Evolutionary conservation across 2,888 invertebrate species (phyloP).

Genomic region (Diarsia dahlii): DNA sequence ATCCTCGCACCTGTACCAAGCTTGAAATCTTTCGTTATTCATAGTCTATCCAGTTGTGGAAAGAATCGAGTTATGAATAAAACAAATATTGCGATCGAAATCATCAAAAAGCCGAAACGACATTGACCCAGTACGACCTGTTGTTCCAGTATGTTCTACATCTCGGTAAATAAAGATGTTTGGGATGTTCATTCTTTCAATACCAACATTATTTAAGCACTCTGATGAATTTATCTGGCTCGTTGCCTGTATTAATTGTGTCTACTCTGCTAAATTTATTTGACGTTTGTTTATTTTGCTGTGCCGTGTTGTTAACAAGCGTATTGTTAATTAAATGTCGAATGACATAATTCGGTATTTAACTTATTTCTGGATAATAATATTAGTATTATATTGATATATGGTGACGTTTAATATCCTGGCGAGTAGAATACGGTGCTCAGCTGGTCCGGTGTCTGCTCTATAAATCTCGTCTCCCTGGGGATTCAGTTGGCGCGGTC

Average conservation of each 20-base stretch:
- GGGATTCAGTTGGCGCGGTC: conserved; percentile 52
- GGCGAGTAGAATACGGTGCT: conserved; percentile 40
- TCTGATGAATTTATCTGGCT: conserved; percentile 39
- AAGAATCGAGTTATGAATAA: conserved; percentile 35
- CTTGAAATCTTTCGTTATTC: conserved; percentile 48
- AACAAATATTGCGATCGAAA: conserved; percentile 20
- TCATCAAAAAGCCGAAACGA: conserved; percentile 11
- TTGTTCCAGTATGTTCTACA: neutral
- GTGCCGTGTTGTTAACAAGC: conserved; percentile 10
- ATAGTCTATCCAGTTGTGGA: conserved; percentile 36
- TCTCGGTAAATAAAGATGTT: conserved; percentile 25
- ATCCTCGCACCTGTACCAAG: conserved; percentile 52
- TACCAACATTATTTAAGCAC: conserved; percentile 36
- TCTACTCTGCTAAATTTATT: conserved; percentile 32
- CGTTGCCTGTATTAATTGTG: conserved; percentile 34
- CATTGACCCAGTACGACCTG: conserved; percentile 33
- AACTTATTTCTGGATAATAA: conserved; percentile 17
- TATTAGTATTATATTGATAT: conserved; percentile 53
- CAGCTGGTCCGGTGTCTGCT: conserved; percentile 46
- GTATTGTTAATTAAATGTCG: conserved; percentile 6
- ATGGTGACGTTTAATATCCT: conserved; percentile 67
- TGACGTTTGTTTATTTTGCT: conserved; percentile 36
- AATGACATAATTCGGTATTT: conserved; percentile 10
- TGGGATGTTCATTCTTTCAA: conserved; percentile 31
- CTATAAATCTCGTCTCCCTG: conserved; percentile 67